phyloP scores from a whole-genome alignment of 1,140 invertebrate genomes.

The Atta texana region DNA sequence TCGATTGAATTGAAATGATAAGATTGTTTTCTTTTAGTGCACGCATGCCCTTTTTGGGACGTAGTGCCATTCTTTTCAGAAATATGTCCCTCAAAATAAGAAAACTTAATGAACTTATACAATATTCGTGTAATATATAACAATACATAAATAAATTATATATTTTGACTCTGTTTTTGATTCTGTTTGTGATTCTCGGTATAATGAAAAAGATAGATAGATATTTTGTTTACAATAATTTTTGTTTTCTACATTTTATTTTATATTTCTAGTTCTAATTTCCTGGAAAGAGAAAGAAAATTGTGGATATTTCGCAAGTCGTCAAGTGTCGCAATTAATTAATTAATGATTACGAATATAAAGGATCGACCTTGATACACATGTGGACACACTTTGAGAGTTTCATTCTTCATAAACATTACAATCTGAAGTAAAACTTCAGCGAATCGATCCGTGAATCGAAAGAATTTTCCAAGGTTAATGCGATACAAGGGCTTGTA shows the following conservation, averaged over 20 bases:
- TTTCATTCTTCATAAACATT: background rate
- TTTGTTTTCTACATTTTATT: background rate
- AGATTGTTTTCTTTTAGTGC: background rate
- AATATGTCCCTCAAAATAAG: too few relatives aligned
- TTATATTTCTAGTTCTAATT: conserved; percentile 1
- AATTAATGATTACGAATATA: background rate
- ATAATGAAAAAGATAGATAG: too few relatives aligned
- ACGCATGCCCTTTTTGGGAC: background rate
- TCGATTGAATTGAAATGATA: background rate
- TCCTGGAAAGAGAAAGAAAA: background rate
- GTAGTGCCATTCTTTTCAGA: too few relatives aligned
- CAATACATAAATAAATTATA: too few relatives aligned
- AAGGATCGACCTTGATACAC: background rate
- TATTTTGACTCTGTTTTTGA: too few relatives aligned
- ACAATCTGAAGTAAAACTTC: background rate
- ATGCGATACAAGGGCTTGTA: background rate
- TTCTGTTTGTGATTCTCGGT: too few relatives aligned
- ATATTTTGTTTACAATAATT: too few relatives aligned
- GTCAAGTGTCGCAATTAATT: background rate
- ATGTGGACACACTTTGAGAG: background rate
- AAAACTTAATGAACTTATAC: too few relatives aligned
- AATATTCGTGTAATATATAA: too few relatives aligned
- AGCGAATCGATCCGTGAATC: background rate
- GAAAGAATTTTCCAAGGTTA: too few relatives aligned
- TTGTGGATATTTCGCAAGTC: background rate